These are phyloP conservation scores for Himalopsyche anomala DNA, from an alignment of 2,888 invertebrate species.

Conservation along the genomic window DNA sequence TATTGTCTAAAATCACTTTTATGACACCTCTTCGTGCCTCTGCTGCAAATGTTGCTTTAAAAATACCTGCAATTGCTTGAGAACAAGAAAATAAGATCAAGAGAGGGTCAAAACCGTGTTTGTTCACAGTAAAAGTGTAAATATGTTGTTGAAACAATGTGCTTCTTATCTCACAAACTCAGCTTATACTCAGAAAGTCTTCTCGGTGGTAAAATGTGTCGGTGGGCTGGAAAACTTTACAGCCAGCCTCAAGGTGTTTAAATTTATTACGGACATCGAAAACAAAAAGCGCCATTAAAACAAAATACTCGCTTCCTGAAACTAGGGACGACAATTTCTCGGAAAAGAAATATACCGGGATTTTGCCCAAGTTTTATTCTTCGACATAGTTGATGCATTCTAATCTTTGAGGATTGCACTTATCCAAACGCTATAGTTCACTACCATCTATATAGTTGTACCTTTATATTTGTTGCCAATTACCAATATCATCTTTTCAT, in stretches of 20 bases:
- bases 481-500: too few species aligned
- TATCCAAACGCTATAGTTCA: too few species aligned
- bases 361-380: neutral
- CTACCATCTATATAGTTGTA: too few species aligned
- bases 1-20: neutral
- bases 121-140: conserved; percentile 48
- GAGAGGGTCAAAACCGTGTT: neutral
- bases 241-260: conserved; percentile 54
- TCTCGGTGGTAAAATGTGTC: conserved; percentile 45
- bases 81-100: neutral
- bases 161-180: conserved; percentile 47
- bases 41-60: neutral
- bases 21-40: neutral
- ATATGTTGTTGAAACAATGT: conserved; percentile 58
- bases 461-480: too few species aligned
- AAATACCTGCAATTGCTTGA: conserved; percentile 6
- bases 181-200: conserved; percentile 46
- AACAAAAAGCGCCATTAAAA: conserved; percentile 48
- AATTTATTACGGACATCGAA: conserved; percentile 60
- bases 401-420: too few species aligned
- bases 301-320: conserved; percentile 15
- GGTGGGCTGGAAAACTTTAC: conserved; percentile 52
- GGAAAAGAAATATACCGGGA: neutral
- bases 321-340: neutral
- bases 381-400: too few species aligned